Conservation (phyloP, 2,888 invertebrate genomes). For the Exephanes ischioxanthus region DNA sequence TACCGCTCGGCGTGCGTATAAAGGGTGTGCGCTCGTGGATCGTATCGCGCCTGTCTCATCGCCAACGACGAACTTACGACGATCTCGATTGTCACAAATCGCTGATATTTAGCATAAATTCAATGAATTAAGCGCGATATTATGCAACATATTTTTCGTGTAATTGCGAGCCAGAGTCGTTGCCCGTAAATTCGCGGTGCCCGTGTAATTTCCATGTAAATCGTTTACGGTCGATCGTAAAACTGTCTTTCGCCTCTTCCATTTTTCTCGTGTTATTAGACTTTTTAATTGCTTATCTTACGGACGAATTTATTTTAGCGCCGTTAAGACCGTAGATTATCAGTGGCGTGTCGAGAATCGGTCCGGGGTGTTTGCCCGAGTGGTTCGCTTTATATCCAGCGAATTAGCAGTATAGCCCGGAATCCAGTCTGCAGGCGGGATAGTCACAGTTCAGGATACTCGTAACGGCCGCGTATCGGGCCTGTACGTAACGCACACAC, state of each 20-base stretch:
- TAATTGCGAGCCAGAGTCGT: background rate
- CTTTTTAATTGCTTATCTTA: conserved; percentile 47
- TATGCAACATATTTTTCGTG: background rate
- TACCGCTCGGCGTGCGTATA: background rate
- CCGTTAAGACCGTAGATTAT: background rate
- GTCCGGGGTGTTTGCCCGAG: conserved; percentile 47
- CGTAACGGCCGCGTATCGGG: background rate
- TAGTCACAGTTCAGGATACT: background rate
- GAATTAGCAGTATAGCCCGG: conserved; percentile 55
- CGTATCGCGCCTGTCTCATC: background rate
- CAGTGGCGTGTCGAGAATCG: background rate
- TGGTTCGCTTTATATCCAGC: conserved; percentile 49
- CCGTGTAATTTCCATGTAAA: conserved; percentile 57
- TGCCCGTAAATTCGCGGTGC: conserved; percentile 6
- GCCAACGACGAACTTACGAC: background rate
- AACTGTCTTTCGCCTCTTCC: conserved; percentile 23
- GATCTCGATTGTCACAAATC: background rate
- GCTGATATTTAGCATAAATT: background rate
- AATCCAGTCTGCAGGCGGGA: conserved; percentile 28
- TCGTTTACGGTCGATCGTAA: conserved; percentile 50
- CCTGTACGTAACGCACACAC: conserved; percentile 7
- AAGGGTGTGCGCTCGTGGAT: background rate
- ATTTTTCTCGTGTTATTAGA: conserved; percentile 42
- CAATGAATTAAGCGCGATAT: background rate
- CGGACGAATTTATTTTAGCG: background rate